Evolutionary conservation across 2,113 vertebrate species (phyloP).

Genomic region (Pachycephala philippinensis): DNA sequence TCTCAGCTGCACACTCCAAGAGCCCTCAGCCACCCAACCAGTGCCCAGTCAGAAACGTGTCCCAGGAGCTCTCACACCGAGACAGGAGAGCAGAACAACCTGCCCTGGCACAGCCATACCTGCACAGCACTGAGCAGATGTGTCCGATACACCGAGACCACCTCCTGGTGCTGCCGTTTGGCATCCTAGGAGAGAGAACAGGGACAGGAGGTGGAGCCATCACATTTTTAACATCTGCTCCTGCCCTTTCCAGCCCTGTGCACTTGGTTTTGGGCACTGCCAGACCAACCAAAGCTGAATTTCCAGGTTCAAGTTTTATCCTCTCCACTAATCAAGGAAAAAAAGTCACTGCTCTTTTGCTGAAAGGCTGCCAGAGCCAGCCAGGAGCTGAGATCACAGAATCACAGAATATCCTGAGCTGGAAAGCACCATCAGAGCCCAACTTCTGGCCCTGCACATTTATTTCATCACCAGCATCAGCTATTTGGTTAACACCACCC

Average conservation of each 20-base stretch:
- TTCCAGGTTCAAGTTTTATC: background rate
- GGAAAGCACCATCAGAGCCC: background rate
- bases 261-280: background rate
- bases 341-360: background rate
- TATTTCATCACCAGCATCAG: background rate
- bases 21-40: background rate
- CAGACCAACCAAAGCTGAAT: background rate
- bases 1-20: background rate
- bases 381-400: background rate
- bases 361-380: background rate
- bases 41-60: background rate
- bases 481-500: background rate
- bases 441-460: background rate
- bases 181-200: slow-evolving; percentile 74
- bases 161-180: slow-evolving; percentile 91
- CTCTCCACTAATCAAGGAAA: background rate
- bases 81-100: background rate
- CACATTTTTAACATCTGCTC: background rate
- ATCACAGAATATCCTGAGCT: background rate
- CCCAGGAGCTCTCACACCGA: background rate
- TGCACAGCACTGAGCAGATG: slow-evolving; percentile 97
- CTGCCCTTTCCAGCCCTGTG: background rate
- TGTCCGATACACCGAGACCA: slow-evolving; percentile 92
- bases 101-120: slow-evolving; percentile 62
- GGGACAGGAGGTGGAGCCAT: background rate